phyloP scores from a whole-genome alignment of 2,888 invertebrate genomes.

The Dorcus parallelipipedus region DNA sequence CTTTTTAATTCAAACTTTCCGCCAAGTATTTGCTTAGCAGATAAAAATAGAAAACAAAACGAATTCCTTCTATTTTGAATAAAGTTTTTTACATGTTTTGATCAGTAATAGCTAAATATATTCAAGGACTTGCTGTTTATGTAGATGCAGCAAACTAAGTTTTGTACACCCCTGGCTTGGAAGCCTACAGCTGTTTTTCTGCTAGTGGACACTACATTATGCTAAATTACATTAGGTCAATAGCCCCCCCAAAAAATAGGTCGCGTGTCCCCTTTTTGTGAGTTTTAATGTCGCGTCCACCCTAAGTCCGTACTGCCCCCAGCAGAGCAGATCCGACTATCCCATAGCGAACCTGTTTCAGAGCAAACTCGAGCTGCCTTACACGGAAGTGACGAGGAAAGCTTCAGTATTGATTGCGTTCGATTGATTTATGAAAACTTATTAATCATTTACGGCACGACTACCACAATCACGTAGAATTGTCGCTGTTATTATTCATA shows the following conservation, averaged over 20 bases:
- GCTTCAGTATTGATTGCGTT: not conserved
- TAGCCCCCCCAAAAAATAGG: conserved; percentile 41
- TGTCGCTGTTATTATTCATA: no score
- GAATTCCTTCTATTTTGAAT: no score
- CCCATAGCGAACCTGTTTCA: not conserved
- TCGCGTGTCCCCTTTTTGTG: conserved; percentile 49
- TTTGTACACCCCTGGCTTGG: conserved; percentile 32
- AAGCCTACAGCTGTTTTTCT: conserved; percentile 30
- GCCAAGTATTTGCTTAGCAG: no score
- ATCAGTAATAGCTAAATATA: no score
- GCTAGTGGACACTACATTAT: conserved; percentile 43
- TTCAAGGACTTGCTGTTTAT: no score
- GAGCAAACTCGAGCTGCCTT: no score
- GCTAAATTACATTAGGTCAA: conserved; percentile 43
- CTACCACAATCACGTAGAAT: no score
- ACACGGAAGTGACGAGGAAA: no score
- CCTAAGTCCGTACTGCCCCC: conserved; percentile 41
- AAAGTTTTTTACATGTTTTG: no score
- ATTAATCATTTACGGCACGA: not conserved
- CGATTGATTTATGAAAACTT: not conserved
- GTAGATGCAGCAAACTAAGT: not conserved
- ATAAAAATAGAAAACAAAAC: no score
- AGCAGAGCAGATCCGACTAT: conserved; percentile 21
- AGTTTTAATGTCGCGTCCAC: conserved; percentile 44
- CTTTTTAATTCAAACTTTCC: no score